Base-by-base conservation (phyloP, 2,888 invertebrate genomes). In the Agrilus cyanescens region DNA sequence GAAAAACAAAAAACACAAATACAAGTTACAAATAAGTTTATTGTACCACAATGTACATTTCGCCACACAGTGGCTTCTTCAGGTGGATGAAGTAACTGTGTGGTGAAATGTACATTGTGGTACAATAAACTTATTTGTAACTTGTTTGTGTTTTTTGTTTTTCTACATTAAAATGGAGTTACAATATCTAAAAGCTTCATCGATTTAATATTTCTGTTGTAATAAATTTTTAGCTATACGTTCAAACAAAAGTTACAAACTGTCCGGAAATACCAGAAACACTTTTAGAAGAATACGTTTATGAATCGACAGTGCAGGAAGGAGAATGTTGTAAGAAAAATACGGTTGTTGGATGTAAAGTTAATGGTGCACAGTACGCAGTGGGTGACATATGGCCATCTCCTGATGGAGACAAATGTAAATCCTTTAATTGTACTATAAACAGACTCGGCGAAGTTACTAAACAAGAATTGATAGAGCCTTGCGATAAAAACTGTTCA, bases 301-400 rank as follows among this genome's bases (percentile, higher is more conserved):
- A 75, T 40, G 68, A 72, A 46, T 64, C 68, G 2, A 59, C 62
- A 40, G 61, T 61, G 40, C 53, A 72, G 0, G 57, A 66, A 1
- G 74, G 72, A 2, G 58, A 74, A 50, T 81, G 81, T 55, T 81
- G 81, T 50, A 69, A 70, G n/a, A 62, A 62, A 30, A 62, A 68
- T 16, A 67, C 70, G 45, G 69, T 69, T 1, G 61, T 67, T 10
- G 77, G 75, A 2, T 82, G 82, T 53, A 66, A 71, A 50, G 68
- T 71, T 18, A 63, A 59, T 0, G 67, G 66, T n/a, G 58, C 59
- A 15, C 60, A 71, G 2, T 72, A 75, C 53, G 64, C 75, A 75
- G 65, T 70, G 14, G 75, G 73, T 25, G 73, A 74, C 45, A 70
- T 67, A 48, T 76, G 75, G 75, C 69, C 70, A 1, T 71, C 74